Conservation (phyloP, 2,888 invertebrate species). For the Neria commutata region DNA sequence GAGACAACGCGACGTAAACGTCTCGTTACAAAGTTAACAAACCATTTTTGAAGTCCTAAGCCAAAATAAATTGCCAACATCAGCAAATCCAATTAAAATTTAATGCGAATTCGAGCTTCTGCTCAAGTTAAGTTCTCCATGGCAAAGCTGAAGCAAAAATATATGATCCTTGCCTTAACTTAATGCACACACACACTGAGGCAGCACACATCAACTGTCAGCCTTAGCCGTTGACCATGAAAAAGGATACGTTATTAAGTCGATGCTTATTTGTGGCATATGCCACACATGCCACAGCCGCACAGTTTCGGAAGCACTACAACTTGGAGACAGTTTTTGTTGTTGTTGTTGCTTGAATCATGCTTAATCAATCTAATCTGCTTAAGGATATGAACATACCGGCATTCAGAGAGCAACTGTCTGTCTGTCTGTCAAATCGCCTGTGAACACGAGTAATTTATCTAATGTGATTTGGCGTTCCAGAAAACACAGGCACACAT, state of each 20-base stretch:
- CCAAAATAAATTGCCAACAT: slow-evolving; percentile 1
- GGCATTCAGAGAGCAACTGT: neutral
- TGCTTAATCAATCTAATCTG: neutral
- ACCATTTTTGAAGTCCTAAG: no score
- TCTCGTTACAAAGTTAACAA: no score
- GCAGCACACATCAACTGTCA: slow-evolving; percentile 1
- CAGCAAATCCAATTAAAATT: slow-evolving; percentile 1
- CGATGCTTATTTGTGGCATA: neutral
- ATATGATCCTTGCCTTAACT: neutral
- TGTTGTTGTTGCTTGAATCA: neutral
- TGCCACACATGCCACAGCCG: neutral
- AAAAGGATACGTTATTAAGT: neutral
- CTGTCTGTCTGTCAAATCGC: neutral
- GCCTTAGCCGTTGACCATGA: slow-evolving; percentile 1
- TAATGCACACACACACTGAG: neutral
- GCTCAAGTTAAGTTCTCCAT: no score
- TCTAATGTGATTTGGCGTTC: neutral
- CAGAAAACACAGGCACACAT: no score
- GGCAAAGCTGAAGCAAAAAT: neutral
- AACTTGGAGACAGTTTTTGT: neutral
- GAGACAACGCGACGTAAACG: no score
- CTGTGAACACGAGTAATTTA: neutral
- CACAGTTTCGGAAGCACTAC: no score
- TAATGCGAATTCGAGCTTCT: neutral
- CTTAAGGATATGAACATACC: neutral